A percentile compares a stretch with the other conserved stretches of the same genome.
Conservation (phyloP, 1,140 invertebrate genomes). For the Uloborus diversus region DNA sequence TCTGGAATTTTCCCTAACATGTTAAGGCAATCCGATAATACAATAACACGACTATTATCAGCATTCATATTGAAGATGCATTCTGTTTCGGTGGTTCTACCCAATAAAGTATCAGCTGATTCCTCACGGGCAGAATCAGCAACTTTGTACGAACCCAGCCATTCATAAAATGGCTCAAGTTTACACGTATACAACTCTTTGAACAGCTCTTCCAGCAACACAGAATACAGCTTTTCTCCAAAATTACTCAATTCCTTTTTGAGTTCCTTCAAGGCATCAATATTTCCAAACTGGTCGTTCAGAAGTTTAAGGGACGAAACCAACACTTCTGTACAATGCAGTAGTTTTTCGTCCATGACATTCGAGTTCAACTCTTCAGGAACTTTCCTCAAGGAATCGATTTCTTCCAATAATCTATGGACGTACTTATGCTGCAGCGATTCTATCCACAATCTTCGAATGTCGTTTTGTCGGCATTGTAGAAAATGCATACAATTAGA, state of each 20-base stretch:
- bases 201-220: slow-evolving; percentile 17
- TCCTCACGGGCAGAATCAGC: too few relatives aligned
- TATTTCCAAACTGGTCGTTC: background rate
- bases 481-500: slow-evolving; percentile 88
- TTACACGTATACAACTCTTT: slow-evolving; percentile 20
- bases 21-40: slow-evolving; percentile 86
- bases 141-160: too few relatives aligned
- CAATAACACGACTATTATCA: slow-evolving; percentile 63
- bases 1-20: slow-evolving; percentile 84
- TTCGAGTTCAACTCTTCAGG: slow-evolving; percentile 77
- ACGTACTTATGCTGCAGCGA: slow-evolving; percentile 92
- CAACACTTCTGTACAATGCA: slow-evolving; percentile 84
- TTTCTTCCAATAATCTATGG: slow-evolving; percentile 84
- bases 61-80: background rate
- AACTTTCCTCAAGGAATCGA: slow-evolving; percentile 75
- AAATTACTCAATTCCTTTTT: slow-evolving; percentile 7
- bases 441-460: slow-evolving; percentile 92
- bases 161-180: too few relatives aligned
- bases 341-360: slow-evolving; percentile 79
- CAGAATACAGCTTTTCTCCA: slow-evolving; percentile 5
- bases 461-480: slow-evolving; percentile 89
- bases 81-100: too few relatives aligned
- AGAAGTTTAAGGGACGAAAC: slow-evolving; percentile 63
- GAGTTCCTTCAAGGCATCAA: slow-evolving; percentile 17
- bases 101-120: too few relatives aligned